Evolutionary conservation across 2,797 vertebrate genomes (phyloP), one percentile per base, ranked within the genome.

Genomic region (Catamblyrhynchus diadema): DNA sequence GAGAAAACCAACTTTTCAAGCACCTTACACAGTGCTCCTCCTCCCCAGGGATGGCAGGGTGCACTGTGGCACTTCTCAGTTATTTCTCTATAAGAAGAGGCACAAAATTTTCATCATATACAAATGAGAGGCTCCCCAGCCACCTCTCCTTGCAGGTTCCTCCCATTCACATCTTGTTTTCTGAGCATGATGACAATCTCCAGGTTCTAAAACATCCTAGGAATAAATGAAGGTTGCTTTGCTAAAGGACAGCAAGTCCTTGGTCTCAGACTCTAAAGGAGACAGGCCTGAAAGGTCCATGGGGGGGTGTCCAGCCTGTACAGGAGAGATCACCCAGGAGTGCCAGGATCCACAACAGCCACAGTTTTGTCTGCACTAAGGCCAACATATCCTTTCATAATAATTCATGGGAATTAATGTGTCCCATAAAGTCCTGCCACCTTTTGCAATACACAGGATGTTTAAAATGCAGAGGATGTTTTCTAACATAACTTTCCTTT

Each of bases 161-260:
- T 65, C 30, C n/a, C 33, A 6, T 51, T 42, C 53, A 45, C 30
- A 11, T 33, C 15, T 10, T 0, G 20, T 39, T 73, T 47, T 35
- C 1, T 0, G 15, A 65, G n/a, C 9, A 11, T 2, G 3, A 47
- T 21, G 25, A 19, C 27, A 33, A 20, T 32, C 54, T n/a, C 42
- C 14, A 42, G 10, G 30, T n/a, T 27, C 56, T 51, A 2, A 11
- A 78, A 19, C 6, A 19, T 8, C 12, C 37, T 41, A 13, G 53
- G 51, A 74, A 51, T 42, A 54, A 59, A 27, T 4, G 10, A 1
- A 61, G 33, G 50, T 39, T 57, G 39, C 35, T 77, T 48, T 66
- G 50, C n/a, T 53, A 4, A 3, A 28, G 1, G 1, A 19, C 21
- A 60, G 39, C 7, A 44, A 56, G 50, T 30, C 54, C 75, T 71